These are phyloP conservation scores for Drosophila quadrilineata DNA, from an alignment of 1,140 invertebrate species.

Conservation along the genomic window DNA sequence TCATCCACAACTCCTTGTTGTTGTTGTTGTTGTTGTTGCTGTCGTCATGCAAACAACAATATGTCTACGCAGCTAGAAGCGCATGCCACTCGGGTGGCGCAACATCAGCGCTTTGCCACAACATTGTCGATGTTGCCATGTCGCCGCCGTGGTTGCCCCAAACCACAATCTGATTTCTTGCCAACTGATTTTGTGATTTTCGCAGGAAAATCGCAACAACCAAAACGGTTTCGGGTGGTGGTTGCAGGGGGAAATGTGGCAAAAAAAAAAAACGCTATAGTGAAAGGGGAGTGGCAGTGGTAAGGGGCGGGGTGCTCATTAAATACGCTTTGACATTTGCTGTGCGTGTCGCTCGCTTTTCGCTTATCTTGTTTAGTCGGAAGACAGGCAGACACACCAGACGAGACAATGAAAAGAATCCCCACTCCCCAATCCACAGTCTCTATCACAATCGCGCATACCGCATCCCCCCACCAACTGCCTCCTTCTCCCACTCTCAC, in stretches of 20 bases:
- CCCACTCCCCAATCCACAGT: background rate
- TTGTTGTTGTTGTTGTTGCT: conserved; percentile 39
- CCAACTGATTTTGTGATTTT: conserved; percentile 78
- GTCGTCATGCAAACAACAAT: conserved; percentile 28
- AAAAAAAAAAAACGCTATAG: no score
- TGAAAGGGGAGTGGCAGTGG: background rate
- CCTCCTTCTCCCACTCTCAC: background rate
- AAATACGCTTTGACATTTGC: conserved; percentile 74
- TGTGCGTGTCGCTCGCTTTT: conserved; percentile 43
- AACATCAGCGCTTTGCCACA: conserved; percentile 21
- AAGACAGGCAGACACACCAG: conserved; percentile 30
- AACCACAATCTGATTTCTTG: conserved; percentile 62
- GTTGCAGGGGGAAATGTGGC: no score
- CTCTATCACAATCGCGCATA: background rate
- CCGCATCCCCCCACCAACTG: background rate
- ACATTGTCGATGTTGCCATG: conserved; percentile 42
- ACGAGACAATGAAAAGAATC: conserved; percentile 52
- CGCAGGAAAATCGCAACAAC: conserved; percentile 54
- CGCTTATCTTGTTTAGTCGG: conserved; percentile 58
- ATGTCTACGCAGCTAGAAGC: background rate
- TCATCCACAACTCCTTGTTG: conserved; percentile 27
- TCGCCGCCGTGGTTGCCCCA: conserved; percentile 30
- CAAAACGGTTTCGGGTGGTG: background rate
- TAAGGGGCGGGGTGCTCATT: conserved; percentile 53
- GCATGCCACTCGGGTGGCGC: background rate